Conservation (phyloP, 2,113 vertebrate genomes). For the Dendrocopos noguchii region DNA sequence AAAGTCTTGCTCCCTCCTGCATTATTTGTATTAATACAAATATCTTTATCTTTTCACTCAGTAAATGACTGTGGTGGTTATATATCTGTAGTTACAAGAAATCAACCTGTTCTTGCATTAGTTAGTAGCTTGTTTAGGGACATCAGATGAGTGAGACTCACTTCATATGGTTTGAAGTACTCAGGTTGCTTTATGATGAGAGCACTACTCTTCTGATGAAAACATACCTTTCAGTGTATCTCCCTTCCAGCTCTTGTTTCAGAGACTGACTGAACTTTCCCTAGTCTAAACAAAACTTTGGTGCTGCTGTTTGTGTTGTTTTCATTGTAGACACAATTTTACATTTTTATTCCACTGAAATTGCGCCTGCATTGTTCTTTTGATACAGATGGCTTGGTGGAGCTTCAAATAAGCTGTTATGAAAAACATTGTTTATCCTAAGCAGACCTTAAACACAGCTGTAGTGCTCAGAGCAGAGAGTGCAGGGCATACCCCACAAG, state of each 20-base stretch:
- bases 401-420: not conserved
- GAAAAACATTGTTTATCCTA: not conserved
- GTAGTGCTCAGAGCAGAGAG: not conserved
- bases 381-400: not conserved
- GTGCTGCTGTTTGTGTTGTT: not conserved
- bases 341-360: not conserved
- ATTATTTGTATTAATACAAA: not conserved
- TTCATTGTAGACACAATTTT: not conserved
- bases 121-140: not conserved
- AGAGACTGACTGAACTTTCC: not conserved
- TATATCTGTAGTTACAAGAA: not conserved
- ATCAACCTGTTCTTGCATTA: not conserved
- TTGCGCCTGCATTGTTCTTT: not conserved
- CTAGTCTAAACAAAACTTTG: not conserved
- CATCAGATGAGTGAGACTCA: not conserved
- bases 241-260: not conserved
- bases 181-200: not conserved
- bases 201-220: not conserved
- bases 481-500: not conserved
- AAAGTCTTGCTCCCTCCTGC: fast-evolving
- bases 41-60: not conserved
- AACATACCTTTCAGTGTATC: not conserved
- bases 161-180: not conserved
- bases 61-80: not conserved
- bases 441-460: not conserved